Base-by-base conservation (phyloP, 2,113 vertebrate genomes). In the Phrynosoma platyrhinos region DNA sequence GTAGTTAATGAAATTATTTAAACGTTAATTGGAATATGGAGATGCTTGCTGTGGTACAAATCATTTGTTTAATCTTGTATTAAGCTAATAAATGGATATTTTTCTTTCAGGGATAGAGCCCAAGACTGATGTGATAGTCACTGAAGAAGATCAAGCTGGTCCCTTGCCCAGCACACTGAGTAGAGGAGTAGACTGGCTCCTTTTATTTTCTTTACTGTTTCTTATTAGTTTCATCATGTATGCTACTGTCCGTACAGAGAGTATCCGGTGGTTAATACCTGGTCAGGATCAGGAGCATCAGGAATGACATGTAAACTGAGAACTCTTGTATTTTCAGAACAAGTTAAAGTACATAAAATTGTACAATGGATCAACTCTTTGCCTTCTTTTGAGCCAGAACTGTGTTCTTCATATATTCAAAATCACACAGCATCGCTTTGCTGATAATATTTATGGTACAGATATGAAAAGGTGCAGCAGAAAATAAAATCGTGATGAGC, bases 281-380 rank as follows among this genome's bases (percentile, higher is more conserved):
- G 99, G 98, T 52, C 99, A 99, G 16, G 98, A 99, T 88, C 99
- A 99, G 0, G 98, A 99, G 3, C 99, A 99, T 25, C 98, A 97
- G 84, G 99, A 99, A 3, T 99, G 91, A 97, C 7, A 77, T 68
- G 2, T 0, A 27, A 53, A 72, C 76, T 81, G 77, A 82, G 3
- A 0, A 84, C 16, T 62, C 58, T 62, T 88, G 69, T 84, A 36
- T 83, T 88, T 86, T 0, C 16, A 86, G 91, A 42, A 76, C 13
- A 89, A 86, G 85, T 85, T 1, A 30, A 7, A 23, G 36, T 72
- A 30, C 55, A 0, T 77, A 25, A 47, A 88, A 55, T 89, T 21
- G 68, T 92, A 88, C 87, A 88, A 79, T 53, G 83, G 82, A 85
- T 86, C 75, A 74, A 0, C 58, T 85, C 66, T 10, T 69, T 92